Base-by-base conservation (phyloP, 1,140 invertebrate genomes). In the Drosophila hydei region DNA sequence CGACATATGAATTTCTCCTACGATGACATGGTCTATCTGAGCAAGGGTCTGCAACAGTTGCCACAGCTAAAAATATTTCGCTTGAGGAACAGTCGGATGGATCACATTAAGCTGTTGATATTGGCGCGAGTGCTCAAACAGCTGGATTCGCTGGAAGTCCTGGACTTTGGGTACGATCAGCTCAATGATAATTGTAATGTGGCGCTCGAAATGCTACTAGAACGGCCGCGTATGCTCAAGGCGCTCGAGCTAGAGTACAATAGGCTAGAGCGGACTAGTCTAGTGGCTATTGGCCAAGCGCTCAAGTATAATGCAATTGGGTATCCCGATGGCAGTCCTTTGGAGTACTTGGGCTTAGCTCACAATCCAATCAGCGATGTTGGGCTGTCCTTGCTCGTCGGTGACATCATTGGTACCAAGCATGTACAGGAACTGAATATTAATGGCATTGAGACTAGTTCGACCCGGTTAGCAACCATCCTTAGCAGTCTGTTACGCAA, bases 141-240 rank as follows among this genome's bases (percentile, higher is more conserved):
- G 7, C 11, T 87, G 7, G 45, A 65, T 4, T 1, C 11, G 0
- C 45, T 91, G 11, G 75, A 91, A 33, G 64, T 67, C 0, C 38
- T 91, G 12, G 89, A 91, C 30, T 77, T 91, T 36, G 85, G 81
- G 6, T 85, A 67, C 47, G 77, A 85, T 62, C 59, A 76, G 6
- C 62, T 91, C n/a, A 8, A 45, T 0, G 89, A 91, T n/a, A 42
- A 88, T 16, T 85, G 85, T 0, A 58, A 60, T 5, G 33, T 56
- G 0, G 62, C 73, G 0, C 12, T 91, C 11, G 59, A 62, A 16
- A 60, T 63, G 14, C 52, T 91, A 0, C 56, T 91, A 2, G 56
- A 80, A 0, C 56, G 71, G 1, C 51, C 25, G 0, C 42, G 8
- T 1, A 69, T 75, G 50, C 16, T 89, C 0, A 69, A 68, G 6